These are phyloP conservation scores for Acrocephalus scirpaceus DNA, from an alignment of 2,797 vertebrate genomes.

Conservation along the genomic window DNA sequence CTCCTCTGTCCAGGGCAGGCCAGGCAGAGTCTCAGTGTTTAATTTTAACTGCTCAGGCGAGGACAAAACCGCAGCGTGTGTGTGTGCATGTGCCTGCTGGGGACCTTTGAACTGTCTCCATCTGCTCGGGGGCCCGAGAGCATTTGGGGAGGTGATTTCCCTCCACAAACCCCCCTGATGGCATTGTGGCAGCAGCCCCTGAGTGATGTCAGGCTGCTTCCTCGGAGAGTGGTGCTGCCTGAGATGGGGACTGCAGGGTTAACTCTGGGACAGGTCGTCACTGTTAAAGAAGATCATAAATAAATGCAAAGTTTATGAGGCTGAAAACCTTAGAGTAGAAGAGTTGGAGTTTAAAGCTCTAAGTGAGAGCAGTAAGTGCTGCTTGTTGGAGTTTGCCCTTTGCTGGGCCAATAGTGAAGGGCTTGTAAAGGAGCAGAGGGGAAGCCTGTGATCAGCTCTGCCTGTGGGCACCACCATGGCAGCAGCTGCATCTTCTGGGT, in stretches of 20 bases:
- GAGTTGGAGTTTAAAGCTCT: neutral
- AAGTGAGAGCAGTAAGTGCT: neutral
- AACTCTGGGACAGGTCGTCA: neutral
- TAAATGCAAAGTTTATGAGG: neutral
- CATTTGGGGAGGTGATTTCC: neutral
- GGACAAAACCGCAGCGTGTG: neutral
- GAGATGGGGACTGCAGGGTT: neutral
- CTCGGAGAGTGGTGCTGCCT: fast-evolving
- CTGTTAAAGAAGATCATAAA: neutral
- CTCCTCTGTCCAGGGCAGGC: neutral
- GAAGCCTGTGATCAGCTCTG: neutral
- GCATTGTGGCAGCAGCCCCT: neutral
- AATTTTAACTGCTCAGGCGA: neutral
- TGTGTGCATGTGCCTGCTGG: neutral
- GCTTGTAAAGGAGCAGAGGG: neutral
- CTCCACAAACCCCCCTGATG: neutral
- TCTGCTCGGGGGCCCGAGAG: constrained; percentile 17
- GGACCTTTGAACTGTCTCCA: constrained; percentile 48
- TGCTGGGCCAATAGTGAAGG: neutral
- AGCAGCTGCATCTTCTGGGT: neutral
- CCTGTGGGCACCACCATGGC: fast-evolving
- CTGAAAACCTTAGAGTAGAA: neutral
- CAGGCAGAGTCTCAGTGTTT: neutral
- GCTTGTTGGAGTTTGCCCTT: neutral
- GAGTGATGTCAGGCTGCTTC: neutral